These are phyloP conservation scores for Heteromormyrus szaboi DNA, from an alignment of 2,797 vertebrate genomes.

Conservation along the genomic window DNA sequence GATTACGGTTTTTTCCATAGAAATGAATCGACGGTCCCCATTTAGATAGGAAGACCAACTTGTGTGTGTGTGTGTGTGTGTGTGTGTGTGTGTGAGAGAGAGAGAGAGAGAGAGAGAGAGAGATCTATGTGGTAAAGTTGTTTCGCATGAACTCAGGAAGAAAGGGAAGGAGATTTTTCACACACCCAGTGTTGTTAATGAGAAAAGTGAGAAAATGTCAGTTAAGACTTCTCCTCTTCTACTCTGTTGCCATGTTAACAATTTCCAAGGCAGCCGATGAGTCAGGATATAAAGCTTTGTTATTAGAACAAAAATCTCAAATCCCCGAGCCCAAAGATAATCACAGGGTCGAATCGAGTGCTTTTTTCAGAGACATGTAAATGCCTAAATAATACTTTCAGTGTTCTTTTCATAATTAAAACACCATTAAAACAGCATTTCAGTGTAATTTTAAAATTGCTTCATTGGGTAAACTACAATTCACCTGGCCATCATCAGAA, in stretches of 20 bases:
- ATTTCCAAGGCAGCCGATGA: slow-evolving; percentile 7
- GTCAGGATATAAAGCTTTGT: not conserved
- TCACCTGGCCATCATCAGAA: not conserved
- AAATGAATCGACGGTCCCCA: no score
- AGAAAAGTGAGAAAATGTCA: not conserved
- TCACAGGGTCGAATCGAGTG: not conserved
- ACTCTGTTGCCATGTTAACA: not conserved
- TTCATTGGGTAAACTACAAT: not conserved
- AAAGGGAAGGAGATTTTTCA: not conserved
- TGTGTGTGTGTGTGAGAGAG: not conserved
- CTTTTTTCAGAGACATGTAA: not conserved
- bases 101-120: not conserved
- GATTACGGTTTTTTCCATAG: no score
- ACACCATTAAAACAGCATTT: not conserved
- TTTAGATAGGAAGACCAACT: no score
- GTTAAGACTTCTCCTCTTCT: not conserved
- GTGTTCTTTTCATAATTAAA: not conserved
- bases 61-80: not conserved
- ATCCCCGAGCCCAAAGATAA: not conserved
- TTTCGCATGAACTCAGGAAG: not conserved
- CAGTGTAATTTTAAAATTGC: not conserved
- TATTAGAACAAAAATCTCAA: not conserved
- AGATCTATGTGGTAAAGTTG: not conserved
- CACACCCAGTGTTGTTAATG: not conserved
- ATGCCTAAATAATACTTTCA: not conserved